Percentiles rank a stretch among this genome's conserved stretches.
Evolutionary conservation across 2,113 vertebrate genomes (phyloP).

Genomic region (Lycaon pictus): DNA sequence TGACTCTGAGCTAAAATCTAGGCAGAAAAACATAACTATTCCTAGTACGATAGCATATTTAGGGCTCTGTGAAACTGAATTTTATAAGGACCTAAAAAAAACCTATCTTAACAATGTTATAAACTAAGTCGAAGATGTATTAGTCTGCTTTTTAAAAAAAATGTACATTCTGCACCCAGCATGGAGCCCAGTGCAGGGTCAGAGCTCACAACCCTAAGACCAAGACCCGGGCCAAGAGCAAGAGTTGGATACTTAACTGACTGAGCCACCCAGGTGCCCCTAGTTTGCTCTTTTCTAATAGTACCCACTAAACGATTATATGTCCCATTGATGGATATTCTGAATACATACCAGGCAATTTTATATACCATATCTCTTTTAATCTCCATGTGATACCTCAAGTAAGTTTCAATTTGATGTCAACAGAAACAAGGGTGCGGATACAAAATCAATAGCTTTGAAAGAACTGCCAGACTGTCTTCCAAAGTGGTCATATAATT

Average conservation of each 20-base stretch:
- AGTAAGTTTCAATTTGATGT: neutral
- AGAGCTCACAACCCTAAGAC: neutral
- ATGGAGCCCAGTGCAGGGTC: neutral
- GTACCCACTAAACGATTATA: neutral
- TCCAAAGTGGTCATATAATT: neutral
- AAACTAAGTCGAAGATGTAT: neutral
- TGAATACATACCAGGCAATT: neutral
- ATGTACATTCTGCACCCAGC: neutral
- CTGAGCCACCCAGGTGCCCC: neutral
- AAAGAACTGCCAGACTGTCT: neutral
- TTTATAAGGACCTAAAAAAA: neutral
- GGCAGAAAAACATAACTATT: neutral
- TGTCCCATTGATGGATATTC: neutral
- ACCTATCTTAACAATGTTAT: neutral
- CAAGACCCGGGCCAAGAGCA: neutral
- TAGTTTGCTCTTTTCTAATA: neutral
- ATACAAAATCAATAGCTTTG: neutral
- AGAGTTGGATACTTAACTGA: neutral
- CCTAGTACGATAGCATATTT: neutral
- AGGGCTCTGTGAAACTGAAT: neutral
- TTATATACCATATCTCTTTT: neutral
- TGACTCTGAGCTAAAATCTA: neutral
- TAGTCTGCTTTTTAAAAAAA: neutral
- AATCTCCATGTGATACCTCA: neutral
- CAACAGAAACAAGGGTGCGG: neutral